phyloP scores from a whole-genome alignment of 2,797 vertebrate species.

The Microtus californicus region DNA sequence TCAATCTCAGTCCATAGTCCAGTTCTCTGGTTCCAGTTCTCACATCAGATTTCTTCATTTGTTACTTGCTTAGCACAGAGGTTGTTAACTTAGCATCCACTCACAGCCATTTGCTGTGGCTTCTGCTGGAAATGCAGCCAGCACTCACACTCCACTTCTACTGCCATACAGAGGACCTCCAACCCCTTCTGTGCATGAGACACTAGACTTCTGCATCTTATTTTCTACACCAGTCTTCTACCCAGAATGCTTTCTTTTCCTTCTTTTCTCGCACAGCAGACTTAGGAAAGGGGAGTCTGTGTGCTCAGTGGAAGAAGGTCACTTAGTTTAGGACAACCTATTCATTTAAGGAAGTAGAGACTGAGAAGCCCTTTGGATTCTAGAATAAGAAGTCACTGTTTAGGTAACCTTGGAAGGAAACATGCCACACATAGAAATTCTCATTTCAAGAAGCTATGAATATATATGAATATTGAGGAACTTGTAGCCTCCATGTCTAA shows the following conservation, averaged over 20 bases:
- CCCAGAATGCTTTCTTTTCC: background rate
- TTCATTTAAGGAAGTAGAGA: background rate
- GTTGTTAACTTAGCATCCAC: background rate
- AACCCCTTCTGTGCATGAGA: background rate
- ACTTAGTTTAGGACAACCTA: background rate
- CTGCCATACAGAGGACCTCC: background rate
- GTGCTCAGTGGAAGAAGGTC: background rate
- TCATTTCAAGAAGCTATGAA: background rate
- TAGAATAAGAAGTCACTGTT: background rate
- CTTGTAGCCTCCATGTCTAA: slow-evolving; percentile 32
- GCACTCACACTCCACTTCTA: background rate
- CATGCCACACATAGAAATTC: background rate
- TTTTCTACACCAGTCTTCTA: background rate
- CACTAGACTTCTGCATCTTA: background rate
- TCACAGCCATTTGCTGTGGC: rapidly evolving
- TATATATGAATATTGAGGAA: background rate
- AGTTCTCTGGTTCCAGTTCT: background rate
- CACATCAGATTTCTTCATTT: background rate
- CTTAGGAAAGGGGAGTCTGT: background rate
- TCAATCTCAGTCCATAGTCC: background rate
- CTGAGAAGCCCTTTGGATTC: background rate
- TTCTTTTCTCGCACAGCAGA: background rate
- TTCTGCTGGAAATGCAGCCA: background rate
- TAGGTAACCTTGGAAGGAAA: background rate
- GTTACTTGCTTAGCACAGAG: background rate